These are phyloP conservation scores for Mola mola DNA, from an alignment of 2,113 vertebrate genomes.

Conservation along the genomic window DNA sequence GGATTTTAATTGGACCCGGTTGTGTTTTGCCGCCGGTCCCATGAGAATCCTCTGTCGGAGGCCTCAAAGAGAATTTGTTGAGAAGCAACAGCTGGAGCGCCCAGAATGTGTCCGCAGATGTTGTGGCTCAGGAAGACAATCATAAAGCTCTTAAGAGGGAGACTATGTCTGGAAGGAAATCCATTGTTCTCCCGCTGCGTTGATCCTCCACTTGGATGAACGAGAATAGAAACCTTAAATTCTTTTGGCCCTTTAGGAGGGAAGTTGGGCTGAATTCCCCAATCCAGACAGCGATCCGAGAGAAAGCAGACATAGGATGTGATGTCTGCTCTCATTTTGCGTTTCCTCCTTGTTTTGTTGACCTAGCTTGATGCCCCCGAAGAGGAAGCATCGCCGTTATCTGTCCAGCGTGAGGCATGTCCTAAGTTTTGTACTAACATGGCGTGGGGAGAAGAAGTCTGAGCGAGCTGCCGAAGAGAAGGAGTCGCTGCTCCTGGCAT, in stretches of 20 bases:
- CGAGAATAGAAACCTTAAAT: constrained; percentile 50
- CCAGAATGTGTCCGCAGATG: constrained; percentile 59
- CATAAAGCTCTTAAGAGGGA: constrained; percentile 27
- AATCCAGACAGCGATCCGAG: constrained; percentile 47
- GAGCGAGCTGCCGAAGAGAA: neutral
- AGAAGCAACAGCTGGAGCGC: constrained; percentile 60
- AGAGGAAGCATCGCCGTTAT: constrained; percentile 41
- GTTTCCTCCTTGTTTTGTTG: constrained; percentile 43
- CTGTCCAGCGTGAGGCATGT: constrained; percentile 39
- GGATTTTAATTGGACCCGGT: constrained; percentile 20
- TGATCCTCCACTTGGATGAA: constrained; percentile 22
- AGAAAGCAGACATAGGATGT: constrained; percentile 58
- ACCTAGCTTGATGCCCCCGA: constrained; percentile 34
- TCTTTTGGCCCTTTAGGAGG: constrained; percentile 22
- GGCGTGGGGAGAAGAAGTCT: neutral
- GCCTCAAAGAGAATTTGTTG: constrained; percentile 5
- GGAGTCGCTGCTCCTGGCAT: constrained; percentile 19
- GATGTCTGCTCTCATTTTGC: constrained; percentile 23
- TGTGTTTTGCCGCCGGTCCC: constrained; percentile 7
- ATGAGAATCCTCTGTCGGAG: neutral
- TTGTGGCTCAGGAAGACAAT: constrained; percentile 54
- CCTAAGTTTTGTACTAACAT: constrained; percentile 7
- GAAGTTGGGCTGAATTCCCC: constrained; percentile 43
- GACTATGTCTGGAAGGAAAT: constrained; percentile 70
- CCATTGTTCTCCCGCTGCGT: constrained; percentile 65